Evolutionary conservation across 2,888 invertebrate genomes (phyloP).

Genomic region (Morinoia aosen): DNA sequence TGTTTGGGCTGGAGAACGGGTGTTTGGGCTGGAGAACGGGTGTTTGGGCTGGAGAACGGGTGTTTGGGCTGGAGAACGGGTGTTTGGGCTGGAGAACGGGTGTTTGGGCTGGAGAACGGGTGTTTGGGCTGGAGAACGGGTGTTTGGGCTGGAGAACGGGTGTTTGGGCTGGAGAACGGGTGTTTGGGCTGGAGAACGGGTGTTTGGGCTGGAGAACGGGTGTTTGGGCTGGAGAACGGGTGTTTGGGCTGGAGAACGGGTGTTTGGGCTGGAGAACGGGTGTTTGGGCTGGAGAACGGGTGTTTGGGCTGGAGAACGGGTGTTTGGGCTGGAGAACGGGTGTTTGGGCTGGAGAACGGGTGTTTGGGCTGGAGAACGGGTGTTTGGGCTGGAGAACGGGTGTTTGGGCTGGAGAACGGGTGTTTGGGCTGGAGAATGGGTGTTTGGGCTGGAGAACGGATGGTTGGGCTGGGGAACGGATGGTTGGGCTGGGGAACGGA

Average conservation of each 20-base stretch:
- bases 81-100: no score
- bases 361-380: no score
- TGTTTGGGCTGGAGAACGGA: not conserved
- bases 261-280: no score
- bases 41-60: not conserved
- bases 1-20: not conserved
- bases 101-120: no score
- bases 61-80: no score
- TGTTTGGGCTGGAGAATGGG: not conserved
- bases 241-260: no score
- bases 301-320: conserved; percentile 49
- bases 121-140: no score
- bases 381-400: no score
- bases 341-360: no score
- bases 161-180: conserved; percentile 49
- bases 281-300: not conserved
- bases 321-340: not conserved
- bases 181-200: not conserved
- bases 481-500: not conserved
- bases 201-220: no score
- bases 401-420: no score
- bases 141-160: not conserved
- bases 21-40: conserved; percentile 49
- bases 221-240: no score
- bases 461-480: conserved; percentile 49